These are phyloP conservation scores for Calidris pugnax DNA, from an alignment of 2,113 vertebrate genomes.

Conservation along the genomic window DNA sequence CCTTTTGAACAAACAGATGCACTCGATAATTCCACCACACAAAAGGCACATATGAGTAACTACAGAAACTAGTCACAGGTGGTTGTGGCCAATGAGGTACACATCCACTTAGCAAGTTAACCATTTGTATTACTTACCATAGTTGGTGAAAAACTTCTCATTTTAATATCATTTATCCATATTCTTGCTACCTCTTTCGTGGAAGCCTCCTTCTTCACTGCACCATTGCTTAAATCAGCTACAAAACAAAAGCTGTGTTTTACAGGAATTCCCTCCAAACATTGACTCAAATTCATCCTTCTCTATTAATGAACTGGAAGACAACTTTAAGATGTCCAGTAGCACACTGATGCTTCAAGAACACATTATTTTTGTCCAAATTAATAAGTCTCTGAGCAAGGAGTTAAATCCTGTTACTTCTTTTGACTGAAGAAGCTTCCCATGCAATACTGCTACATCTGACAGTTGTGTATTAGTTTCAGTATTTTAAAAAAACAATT, in stretches of 20 bases:
- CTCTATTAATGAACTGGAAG: not conserved
- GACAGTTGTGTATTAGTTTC: not conserved
- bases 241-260: slow-evolving; percentile 48
- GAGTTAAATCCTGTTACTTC: not conserved
- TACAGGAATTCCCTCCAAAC: not conserved
- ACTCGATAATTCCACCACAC: not conserved
- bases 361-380: not conserved
- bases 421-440: not conserved
- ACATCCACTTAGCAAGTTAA: not conserved
- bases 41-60: not conserved
- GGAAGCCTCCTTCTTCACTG: slow-evolving; percentile 90
- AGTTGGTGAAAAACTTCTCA: slow-evolving; percentile 89
- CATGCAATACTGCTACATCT: not conserved
- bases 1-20: not conserved
- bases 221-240: slow-evolving; percentile 94
- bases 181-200: slow-evolving; percentile 91
- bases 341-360: not conserved
- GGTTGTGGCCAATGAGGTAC: not conserved
- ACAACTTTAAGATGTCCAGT: not conserved
- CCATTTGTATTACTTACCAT: slow-evolving; percentile 74
- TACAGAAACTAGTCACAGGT: not conserved
- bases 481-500: not conserved
- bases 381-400: not conserved
- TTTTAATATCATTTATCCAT: slow-evolving; percentile 93
- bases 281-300: not conserved